Conservation (phyloP, 2,888 invertebrate genomes). For the Aleiodes leptofemur region DNA sequence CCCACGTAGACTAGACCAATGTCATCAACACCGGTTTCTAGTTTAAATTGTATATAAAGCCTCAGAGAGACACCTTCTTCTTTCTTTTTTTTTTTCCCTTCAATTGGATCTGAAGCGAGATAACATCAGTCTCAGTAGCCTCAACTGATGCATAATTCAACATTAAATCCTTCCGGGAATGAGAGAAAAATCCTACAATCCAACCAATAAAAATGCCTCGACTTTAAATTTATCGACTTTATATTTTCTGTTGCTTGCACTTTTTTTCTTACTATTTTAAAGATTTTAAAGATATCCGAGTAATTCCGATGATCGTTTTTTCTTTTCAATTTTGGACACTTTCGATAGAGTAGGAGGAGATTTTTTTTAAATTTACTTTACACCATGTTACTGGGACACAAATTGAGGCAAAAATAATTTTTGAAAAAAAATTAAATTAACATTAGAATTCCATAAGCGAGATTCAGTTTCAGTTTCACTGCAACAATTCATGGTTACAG, state of each 20-base stretch:
- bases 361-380: too few relatives aligned
- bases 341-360: too few relatives aligned
- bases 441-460: too few relatives aligned
- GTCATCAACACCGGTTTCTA: slow-evolving; percentile 34
- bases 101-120: slow-evolving; percentile 35
- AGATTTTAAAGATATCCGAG: too few relatives aligned
- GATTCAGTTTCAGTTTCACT: too few relatives aligned
- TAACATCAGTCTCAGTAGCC: slow-evolving; percentile 32
- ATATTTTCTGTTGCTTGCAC: neutral
- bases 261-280: neutral
- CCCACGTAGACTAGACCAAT: slow-evolving; percentile 28
- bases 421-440: too few relatives aligned
- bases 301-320: too few relatives aligned
- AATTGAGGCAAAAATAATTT: too few relatives aligned
- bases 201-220: slow-evolving; percentile 2
- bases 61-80: neutral
- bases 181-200: slow-evolving; percentile 13
- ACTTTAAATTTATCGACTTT: neutral
- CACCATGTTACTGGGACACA: too few relatives aligned
- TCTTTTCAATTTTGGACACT: too few relatives aligned
- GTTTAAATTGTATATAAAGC: slow-evolving; percentile 19
- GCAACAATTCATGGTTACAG: too few relatives aligned
- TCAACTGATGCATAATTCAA: slow-evolving; percentile 46
- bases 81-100: slow-evolving; percentile 11
- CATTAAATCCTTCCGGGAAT: slow-evolving; percentile 33